phyloP scores from a whole-genome alignment of 2,113 vertebrate species.

The Platichthys stellatus region DNA sequence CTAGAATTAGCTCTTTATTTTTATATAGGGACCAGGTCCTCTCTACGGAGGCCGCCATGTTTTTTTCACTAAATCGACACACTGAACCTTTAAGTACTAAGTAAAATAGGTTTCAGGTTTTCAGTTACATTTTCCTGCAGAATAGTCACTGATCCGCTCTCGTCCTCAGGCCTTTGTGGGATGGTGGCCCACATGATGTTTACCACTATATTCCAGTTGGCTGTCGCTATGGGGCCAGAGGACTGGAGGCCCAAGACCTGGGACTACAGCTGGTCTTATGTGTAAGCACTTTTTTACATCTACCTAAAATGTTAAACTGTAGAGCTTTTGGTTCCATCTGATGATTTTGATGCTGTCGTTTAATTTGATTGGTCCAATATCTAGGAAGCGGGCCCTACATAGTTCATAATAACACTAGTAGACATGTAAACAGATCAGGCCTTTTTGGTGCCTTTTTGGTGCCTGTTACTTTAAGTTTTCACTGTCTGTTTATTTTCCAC shows the following conservation, averaged over 20 bases:
- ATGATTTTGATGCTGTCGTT: background rate
- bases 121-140: background rate
- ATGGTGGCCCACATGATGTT: constrained; percentile 99
- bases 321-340: background rate
- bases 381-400: too few relatives aligned
- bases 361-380: background rate
- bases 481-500: background rate
- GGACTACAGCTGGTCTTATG: constrained; percentile 98
- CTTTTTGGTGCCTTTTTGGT: too few relatives aligned
- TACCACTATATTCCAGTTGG: constrained; percentile 95
- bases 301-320: background rate
- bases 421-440: too few relatives aligned
- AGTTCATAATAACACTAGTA: too few relatives aligned
- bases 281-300: constrained; percentile 74
- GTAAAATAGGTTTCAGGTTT: background rate
- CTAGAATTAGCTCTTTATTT: too few relatives aligned
- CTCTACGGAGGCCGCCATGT: too few relatives aligned
- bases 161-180: constrained; percentile 89
- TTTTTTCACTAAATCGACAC: too few relatives aligned
- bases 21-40: too few relatives aligned
- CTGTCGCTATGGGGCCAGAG: constrained; percentile 92
- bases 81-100: too few relatives aligned
- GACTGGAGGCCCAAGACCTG: constrained; percentile 97
- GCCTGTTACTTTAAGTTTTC: background rate
- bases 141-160: background rate